These are phyloP conservation scores for Belgica antarctica DNA, from an alignment of 2,888 invertebrate species.

Conservation along the genomic window DNA sequence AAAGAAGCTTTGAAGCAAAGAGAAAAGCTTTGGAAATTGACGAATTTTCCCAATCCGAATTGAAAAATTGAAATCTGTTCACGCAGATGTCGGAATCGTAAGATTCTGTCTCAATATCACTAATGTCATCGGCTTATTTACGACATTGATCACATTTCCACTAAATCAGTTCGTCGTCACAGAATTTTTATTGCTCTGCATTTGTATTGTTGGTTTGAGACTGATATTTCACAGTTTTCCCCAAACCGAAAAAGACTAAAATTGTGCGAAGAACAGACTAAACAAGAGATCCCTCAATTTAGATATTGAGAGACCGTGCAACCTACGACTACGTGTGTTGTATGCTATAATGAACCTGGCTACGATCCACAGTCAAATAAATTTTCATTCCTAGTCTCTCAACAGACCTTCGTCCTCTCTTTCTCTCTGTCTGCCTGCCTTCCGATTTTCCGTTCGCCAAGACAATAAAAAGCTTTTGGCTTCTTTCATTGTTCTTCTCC, in stretches of 20 bases:
- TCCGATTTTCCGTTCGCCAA: not conserved
- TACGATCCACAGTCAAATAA: constrained; percentile 36
- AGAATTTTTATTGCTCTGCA: constrained; percentile 59
- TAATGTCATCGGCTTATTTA: constrained; percentile 16
- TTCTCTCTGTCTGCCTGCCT: too few species aligned
- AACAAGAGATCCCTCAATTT: not conserved
- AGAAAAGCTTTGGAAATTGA: not conserved
- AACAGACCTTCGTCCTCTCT: too few species aligned
- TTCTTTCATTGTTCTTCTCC: not conserved
- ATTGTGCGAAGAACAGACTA: too few species aligned
- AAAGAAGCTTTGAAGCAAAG: not conserved
- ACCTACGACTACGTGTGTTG: constrained; percentile 17
- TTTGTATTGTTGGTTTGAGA: constrained; percentile 57
- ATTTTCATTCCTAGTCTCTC: constrained; percentile 40
- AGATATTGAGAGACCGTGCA: constrained; percentile 8
- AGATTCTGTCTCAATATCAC: not conserved
- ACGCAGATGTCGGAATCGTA: too few species aligned
- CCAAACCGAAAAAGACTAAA: constrained; percentile 36
- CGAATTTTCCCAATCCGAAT: not conserved
- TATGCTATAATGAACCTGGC: not conserved
- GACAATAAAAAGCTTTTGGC: not conserved
- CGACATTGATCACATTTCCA: constrained; percentile 42
- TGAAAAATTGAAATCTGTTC: too few species aligned
- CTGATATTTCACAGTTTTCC: constrained; percentile 44
- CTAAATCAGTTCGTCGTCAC: constrained; percentile 50